Conservation (phyloP, 2,888 invertebrate species). For the Andrena praecox region DNA sequence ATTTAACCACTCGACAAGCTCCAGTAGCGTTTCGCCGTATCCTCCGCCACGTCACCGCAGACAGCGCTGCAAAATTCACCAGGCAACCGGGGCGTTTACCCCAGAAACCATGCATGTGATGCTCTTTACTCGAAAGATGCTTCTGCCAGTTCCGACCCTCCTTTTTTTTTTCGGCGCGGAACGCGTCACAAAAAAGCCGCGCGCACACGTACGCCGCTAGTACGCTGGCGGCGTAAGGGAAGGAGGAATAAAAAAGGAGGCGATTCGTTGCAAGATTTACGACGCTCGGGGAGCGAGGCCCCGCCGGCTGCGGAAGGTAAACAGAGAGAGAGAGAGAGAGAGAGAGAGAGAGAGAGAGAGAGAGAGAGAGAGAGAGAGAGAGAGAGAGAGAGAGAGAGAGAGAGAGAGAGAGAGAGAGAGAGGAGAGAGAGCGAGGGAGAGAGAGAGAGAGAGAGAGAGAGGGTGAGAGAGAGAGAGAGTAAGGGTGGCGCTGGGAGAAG, state of each 20-base stretch:
- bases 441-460: constrained; percentile 7
- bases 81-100: constrained; percentile 8
- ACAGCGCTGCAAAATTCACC: constrained; percentile 33
- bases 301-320: constrained; percentile 39
- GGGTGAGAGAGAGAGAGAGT: neutral
- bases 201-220: neutral
- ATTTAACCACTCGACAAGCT: neutral
- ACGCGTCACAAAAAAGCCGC: neutral
- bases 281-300: constrained; percentile 58
- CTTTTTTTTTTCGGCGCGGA: constrained; percentile 12
- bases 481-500: neutral
- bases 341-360: neutral
- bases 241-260: constrained; percentile 46
- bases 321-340: constrained; percentile 18
- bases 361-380: neutral
- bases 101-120: constrained; percentile 21
- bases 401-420: neutral
- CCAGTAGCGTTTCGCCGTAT: neutral
- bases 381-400: constrained; percentile 6
- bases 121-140: constrained; percentile 30
- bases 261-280: constrained; percentile 77
- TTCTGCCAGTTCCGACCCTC: constrained; percentile 18
- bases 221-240: neutral
- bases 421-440: constrained; percentile 32
- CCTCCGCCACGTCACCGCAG: neutral